These are phyloP conservation scores for Silurus lanzhouensis DNA, from an alignment of 2,797 vertebrate species.

Conservation along the genomic window DNA sequence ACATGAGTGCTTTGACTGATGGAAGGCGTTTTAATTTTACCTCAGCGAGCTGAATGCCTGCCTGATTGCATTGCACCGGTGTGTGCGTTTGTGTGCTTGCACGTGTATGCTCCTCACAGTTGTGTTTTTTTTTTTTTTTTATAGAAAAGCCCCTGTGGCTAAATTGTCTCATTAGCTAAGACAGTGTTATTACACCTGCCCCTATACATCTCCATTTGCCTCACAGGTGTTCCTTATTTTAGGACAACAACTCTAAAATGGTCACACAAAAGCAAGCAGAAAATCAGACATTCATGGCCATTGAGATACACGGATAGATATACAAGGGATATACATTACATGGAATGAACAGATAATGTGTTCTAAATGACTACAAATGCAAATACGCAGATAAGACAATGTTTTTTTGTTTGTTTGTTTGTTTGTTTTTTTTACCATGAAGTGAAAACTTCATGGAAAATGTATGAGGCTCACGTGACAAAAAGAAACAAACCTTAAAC, in stretches of 20 bases:
- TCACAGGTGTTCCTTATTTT: not conserved
- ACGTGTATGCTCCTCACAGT: constrained; percentile 9
- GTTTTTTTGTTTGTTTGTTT: not conserved
- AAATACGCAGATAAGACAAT: not conserved
- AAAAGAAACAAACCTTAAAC: not conserved
- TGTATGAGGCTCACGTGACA: too few species aligned
- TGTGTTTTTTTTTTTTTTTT: constrained; percentile 38
- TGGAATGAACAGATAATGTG: not conserved
- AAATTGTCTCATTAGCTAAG: constrained; percentile 49
- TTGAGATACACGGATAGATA: not conserved
- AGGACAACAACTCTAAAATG: not conserved
- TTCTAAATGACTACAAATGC: not conserved
- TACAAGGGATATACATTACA: not conserved
- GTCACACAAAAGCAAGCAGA: not conserved
- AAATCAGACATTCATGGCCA: not conserved
- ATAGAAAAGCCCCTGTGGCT: constrained; percentile 39
- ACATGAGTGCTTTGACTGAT: constrained; percentile 21
- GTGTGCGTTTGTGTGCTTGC: not conserved
- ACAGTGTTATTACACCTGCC: constrained; percentile 30
- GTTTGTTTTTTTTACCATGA: not conserved
- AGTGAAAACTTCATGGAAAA: too few species aligned
- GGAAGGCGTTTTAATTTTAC: constrained; percentile 31
- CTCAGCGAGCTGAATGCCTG: constrained; percentile 21
- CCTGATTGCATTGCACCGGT: constrained; percentile 34
- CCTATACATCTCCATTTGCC: constrained; percentile 39